Conservation (phyloP, 2,113 vertebrate genomes). For the Charadrius vociferus region DNA sequence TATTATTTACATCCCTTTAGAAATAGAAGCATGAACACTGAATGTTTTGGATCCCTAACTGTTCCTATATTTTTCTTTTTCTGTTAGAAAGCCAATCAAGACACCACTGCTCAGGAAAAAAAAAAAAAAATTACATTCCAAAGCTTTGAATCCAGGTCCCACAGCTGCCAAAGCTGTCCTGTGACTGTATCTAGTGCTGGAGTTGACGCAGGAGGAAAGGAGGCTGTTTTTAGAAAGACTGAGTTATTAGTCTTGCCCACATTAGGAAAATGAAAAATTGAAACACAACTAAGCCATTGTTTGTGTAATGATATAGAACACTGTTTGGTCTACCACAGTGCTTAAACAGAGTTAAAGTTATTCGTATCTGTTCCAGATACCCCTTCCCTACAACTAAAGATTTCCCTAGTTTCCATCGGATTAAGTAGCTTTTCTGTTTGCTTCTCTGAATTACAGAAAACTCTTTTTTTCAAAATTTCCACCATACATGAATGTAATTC, state of each 20-base stretch:
- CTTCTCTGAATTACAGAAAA: neutral
- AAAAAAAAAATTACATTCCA: neutral
- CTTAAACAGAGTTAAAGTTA: neutral
- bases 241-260: neutral
- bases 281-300: neutral
- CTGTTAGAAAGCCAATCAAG: neutral
- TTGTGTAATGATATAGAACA: neutral
- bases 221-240: neutral
- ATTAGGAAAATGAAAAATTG: neutral
- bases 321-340: neutral
- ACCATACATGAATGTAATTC: neutral
- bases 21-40: neutral
- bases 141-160: neutral
- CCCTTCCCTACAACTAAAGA: neutral
- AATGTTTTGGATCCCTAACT: neutral
- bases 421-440: neutral
- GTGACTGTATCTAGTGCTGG: neutral
- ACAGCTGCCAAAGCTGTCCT: neutral
- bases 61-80: neutral
- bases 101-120: neutral
- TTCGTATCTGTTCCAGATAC: neutral
- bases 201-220: neutral
- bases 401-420: neutral
- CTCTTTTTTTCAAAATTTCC: neutral
- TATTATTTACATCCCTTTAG: neutral